Percentiles rank a stretch among this genome's conserved stretches.
Conservation (phyloP, 2,797 vertebrate genomes). For the Rhodeus uyekii region DNA sequence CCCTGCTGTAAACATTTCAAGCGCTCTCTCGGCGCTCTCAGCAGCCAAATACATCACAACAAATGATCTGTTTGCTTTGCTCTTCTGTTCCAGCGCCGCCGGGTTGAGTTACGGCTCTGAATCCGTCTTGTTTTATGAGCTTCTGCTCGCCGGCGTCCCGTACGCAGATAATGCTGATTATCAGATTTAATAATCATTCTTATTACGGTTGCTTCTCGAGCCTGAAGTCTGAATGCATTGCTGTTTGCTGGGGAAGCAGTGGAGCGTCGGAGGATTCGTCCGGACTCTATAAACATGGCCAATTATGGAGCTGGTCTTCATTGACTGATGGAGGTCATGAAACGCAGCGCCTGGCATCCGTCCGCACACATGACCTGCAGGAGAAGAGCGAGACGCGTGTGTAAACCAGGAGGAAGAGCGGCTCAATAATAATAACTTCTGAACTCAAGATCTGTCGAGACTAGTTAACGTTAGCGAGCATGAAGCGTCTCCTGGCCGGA, state of each 20-base stretch:
- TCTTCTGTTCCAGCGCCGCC: slow-evolving; percentile 16
- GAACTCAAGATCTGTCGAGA: background rate
- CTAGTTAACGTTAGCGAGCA: too few relatives aligned
- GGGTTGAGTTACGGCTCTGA: slow-evolving; percentile 18
- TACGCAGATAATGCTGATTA: background rate
- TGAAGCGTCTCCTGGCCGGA: too few relatives aligned
- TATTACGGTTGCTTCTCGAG: too few relatives aligned
- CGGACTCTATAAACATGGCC: slow-evolving; percentile 48
- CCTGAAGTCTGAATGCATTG: too few relatives aligned
- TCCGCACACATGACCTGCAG: background rate
- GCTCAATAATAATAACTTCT: slow-evolving; percentile 32
- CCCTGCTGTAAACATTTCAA: slow-evolving; percentile 58
- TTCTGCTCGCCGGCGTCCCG: background rate
- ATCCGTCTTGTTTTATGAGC: slow-evolving; percentile 46
- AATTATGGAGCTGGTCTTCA: slow-evolving; percentile 53
- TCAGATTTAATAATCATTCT: background rate
- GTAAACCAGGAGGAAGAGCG: slow-evolving; percentile 15
- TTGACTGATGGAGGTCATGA: slow-evolving; percentile 46
- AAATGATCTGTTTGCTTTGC: slow-evolving; percentile 49
- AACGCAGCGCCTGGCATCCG: slow-evolving; percentile 42
- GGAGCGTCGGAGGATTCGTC: background rate
- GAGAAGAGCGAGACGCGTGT: background rate
- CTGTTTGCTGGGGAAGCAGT: too few relatives aligned
- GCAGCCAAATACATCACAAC: slow-evolving; percentile 51
- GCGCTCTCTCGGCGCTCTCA: slow-evolving; percentile 39